Conservation (phyloP, 2,888 invertebrate species). For the Agrotis puta region DNA sequence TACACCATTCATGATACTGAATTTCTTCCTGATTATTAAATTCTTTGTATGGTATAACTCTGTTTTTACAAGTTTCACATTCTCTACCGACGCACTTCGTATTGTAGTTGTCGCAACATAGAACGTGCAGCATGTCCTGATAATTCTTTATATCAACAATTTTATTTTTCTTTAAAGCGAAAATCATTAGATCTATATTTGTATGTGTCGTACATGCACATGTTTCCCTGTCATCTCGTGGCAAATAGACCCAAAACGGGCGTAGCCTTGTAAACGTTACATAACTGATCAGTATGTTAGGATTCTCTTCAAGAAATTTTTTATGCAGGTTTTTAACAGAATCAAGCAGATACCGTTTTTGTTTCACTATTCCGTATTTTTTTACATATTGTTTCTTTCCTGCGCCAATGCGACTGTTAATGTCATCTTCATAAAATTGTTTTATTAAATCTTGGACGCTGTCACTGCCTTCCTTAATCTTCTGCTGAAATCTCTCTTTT, state of each 20-base stretch:
- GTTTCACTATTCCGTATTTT: neutral
- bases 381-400: constrained; percentile 2
- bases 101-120: neutral
- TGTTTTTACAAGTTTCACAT: neutral
- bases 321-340: neutral
- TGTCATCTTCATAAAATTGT: constrained; percentile 1
- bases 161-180: neutral
- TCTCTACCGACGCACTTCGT: neutral
- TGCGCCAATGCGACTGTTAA: neutral
- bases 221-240: neutral
- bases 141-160: neutral
- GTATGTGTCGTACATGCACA: neutral
- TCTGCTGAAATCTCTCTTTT: neutral
- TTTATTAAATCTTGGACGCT: neutral
- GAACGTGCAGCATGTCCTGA: neutral
- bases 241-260: neutral
- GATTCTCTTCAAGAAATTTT: neutral
- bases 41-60: neutral
- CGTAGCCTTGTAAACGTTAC: neutral
- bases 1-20: neutral
- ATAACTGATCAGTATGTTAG: neutral
- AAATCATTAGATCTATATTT: neutral
- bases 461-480: neutral
- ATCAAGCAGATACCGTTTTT: constrained; percentile 2
- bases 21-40: neutral